Base-by-base conservation (phyloP, 2,113 vertebrate species). In the Clinocottus analis region DNA sequence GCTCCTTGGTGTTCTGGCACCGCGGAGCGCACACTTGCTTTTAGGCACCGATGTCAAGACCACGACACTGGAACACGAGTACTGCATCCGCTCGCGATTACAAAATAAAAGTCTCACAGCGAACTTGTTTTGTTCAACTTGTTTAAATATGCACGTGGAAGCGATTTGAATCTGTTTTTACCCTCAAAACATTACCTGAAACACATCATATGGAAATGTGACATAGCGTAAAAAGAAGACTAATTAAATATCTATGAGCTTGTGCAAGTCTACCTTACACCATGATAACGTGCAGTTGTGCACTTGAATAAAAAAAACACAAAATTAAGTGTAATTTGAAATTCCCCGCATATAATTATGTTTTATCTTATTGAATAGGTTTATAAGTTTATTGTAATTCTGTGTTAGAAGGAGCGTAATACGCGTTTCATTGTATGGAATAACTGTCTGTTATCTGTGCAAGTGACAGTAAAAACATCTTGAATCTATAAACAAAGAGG, bases 21-120 rank as follows among this genome's bases (percentile, higher is more conserved):
- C 5, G 66, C 41, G 53, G 77, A 63, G 87, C 71, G 53, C 86
- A 66, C 80, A 1, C 29, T 25, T 11, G 65, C 33, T 88, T 89
- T 89, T 64, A 12, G 84, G 84, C 56, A 29, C 39, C n/a, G 8
- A 1, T 0, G 41, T 69, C 14, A 82, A 75, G 16, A 0, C 0
- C 3, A 3, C 1, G 1, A 6, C 2, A 65, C 13, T 25, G 12
- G 12, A 77, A 17, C 64, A 41, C 1, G 11, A 27, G 10, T 1
- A 27, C 63, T 1, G 21, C 2, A 67, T 92, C 90, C 90, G 76
- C 47, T 37, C 1, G 1, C 0, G 12, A 7, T 71, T 88, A 85
- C 86, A 74, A 63, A 89, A 79, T 89, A 91, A 87, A 85, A 1
- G 29, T 2, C 2, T 2, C 10, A 2, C 4, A 4, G 13, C 13